A percentile compares a stretch with the other conserved stretches of the same genome.
Conservation (phyloP, 1,140 invertebrate genomes). For the Macrotrachela quadricornifera region DNA sequence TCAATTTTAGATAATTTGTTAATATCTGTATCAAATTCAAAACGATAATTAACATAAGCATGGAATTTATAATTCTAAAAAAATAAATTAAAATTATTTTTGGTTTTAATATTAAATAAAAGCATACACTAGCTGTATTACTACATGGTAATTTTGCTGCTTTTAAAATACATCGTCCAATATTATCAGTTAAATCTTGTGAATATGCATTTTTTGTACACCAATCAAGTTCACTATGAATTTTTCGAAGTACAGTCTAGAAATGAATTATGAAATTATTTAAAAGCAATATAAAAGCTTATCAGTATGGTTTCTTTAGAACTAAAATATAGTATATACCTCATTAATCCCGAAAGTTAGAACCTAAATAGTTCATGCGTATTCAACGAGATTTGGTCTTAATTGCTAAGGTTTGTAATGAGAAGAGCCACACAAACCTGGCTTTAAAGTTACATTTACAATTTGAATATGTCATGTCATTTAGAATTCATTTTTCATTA, state of each 20-base stretch:
- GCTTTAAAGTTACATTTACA: too few relatives aligned
- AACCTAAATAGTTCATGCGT: too few relatives aligned
- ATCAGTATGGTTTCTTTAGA: too few relatives aligned
- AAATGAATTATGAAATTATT: too few relatives aligned
- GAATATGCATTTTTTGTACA: conserved; percentile 60
- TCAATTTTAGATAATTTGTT: conserved; percentile 8
- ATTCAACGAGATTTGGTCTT: too few relatives aligned
- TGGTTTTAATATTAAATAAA: conserved; percentile 7
- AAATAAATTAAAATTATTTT: background rate
- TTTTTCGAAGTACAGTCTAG: conserved; percentile 48
- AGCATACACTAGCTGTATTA: conserved; percentile 11
- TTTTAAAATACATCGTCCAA: conserved; percentile 55
- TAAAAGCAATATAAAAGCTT: too few relatives aligned
- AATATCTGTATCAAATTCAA: conserved; percentile 8
- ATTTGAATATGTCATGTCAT: too few relatives aligned
- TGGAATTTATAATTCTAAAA: conserved; percentile 1
- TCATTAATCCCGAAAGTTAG: too few relatives aligned
- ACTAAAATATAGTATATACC: too few relatives aligned
- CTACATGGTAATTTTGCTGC: conserved; percentile 8
- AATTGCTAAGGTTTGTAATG: too few relatives aligned
- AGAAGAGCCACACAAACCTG: too few relatives aligned
- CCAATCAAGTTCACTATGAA: conserved; percentile 53
- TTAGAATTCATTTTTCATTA: too few relatives aligned
- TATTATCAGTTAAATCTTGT: conserved; percentile 51
- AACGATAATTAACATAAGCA: background rate